These are phyloP conservation scores for Girardinichthys multiradiatus DNA, from an alignment of 2,113 vertebrate genomes.

Conservation along the genomic window DNA sequence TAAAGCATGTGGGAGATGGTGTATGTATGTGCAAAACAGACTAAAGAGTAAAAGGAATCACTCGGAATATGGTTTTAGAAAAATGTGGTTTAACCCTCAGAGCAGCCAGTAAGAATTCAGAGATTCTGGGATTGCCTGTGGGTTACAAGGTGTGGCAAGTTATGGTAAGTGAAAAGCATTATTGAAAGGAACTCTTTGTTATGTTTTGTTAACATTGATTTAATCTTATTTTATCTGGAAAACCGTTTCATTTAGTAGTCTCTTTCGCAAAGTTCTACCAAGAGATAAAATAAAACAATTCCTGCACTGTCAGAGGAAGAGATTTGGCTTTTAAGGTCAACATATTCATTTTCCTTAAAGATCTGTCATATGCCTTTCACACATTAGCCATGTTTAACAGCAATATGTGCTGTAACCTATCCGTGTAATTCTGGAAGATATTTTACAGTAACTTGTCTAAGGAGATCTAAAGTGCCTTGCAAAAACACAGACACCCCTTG, in stretches of 20 bases:
- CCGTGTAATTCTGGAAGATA: conserved; percentile 12
- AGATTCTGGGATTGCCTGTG: conserved; percentile 21
- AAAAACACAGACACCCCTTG: not conserved
- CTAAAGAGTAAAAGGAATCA: conserved; percentile 62
- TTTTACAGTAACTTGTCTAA: too few relatives aligned
- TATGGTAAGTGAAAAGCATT: conserved; percentile 53
- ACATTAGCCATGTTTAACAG: conserved; percentile 31
- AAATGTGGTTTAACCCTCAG: conserved; percentile 57
- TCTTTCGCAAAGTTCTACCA: conserved; percentile 28
- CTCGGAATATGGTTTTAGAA: conserved; percentile 1
- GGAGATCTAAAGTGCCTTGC: not conserved
- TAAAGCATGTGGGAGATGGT: conserved; percentile 68
- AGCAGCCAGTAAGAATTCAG: conserved; percentile 12
- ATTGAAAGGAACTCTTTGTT: conserved; percentile 67
- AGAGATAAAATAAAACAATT: conserved; percentile 20
- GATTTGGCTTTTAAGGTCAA: conserved; percentile 7
- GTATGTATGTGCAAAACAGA: conserved; percentile 64
- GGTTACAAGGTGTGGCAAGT: conserved; percentile 55
- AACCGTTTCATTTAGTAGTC: conserved; percentile 5
- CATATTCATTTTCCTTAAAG: conserved; percentile 11
- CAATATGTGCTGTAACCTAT: conserved; percentile 46
- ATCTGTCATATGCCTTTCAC: conserved; percentile 52
- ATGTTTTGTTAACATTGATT: conserved; percentile 63
- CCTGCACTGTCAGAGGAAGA: conserved; percentile 16
- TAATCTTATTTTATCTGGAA: conserved; percentile 7